These are phyloP conservation scores for Bombus picipes DNA, from an alignment of 1,140 invertebrate species.

Conservation along the genomic window DNA sequence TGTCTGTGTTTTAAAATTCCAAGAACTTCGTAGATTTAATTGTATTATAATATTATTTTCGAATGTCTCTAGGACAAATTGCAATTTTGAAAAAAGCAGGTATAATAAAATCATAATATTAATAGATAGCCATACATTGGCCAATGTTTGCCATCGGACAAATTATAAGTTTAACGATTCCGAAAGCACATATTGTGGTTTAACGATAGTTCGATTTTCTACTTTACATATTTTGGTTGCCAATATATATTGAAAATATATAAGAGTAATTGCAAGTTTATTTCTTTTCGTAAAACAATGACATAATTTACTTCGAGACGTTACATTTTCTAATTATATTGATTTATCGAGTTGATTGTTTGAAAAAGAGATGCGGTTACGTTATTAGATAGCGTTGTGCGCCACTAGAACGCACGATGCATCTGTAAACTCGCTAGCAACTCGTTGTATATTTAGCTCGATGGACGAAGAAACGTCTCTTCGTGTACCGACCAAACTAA, in stretches of 20 bases:
- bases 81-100: no score
- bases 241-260: not conserved
- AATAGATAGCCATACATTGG: no score
- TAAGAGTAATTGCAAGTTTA: not conserved
- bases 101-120: no score
- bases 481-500: conserved; percentile 21
- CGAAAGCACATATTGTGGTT: no score
- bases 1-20: no score
- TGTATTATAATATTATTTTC: no score
- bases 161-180: not conserved
- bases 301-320: not conserved
- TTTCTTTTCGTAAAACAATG: not conserved
- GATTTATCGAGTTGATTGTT: not conserved
- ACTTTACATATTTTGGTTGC: not conserved
- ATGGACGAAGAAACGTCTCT: conserved; percentile 48
- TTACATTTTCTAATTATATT: not conserved
- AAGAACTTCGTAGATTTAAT: no score
- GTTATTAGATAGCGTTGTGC: not conserved
- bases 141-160: no score
- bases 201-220: not conserved
- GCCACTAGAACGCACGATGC: conserved; percentile 29
- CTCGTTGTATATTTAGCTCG: conserved; percentile 50
- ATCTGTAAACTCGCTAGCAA: conserved; percentile 29
- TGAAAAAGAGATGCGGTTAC: not conserved
- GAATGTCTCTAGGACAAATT: no score